Evolutionary conservation across 2,888 invertebrate genomes (phyloP).

Genomic region (Rhagium mordax): DNA sequence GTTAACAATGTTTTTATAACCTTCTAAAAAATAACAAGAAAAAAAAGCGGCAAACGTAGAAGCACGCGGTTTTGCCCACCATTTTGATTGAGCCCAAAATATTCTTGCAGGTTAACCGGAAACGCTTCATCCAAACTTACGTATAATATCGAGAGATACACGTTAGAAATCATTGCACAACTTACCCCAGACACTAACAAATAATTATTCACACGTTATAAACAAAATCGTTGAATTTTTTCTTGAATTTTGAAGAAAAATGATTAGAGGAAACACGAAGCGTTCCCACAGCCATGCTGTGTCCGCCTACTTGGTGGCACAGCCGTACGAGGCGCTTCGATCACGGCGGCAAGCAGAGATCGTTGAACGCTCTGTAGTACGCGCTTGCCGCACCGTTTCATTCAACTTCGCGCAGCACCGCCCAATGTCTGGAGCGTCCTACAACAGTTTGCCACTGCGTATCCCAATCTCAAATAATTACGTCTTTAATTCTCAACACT

Average conservation of each 20-base stretch:
- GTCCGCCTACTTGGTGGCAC: constrained; percentile 60
- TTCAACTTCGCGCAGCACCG: constrained; percentile 68
- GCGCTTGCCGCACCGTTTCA: constrained; percentile 63
- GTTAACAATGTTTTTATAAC: constrained; percentile 44
- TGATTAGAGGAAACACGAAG: constrained; percentile 54
- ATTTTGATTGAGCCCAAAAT: constrained; percentile 68
- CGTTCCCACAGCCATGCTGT: constrained; percentile 63
- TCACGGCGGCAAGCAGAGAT: constrained; percentile 61
- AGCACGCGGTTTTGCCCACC: constrained; percentile 69
- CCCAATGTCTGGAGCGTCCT: constrained; percentile 65
- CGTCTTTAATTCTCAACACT: constrained; percentile 12
- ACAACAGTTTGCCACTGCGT: constrained; percentile 60
- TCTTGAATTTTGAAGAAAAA: constrained; percentile 57
- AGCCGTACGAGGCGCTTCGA: constrained; percentile 62
- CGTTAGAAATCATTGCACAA: constrained; percentile 46
- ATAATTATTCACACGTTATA: constrained; percentile 45
- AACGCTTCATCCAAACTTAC: constrained; percentile 59
- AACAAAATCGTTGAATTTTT: constrained; percentile 51
- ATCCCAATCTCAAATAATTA: constrained; percentile 22
- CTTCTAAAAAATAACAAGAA: constrained; percentile 42
- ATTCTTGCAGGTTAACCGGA: constrained; percentile 70
- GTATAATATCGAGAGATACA: constrained; percentile 38
- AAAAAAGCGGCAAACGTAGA: constrained; percentile 63
- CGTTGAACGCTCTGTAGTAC: constrained; percentile 69
- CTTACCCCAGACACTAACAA: constrained; percentile 47